Conservation (phyloP, 1,140 invertebrate genomes). For the Octopus sinensis region DNA sequence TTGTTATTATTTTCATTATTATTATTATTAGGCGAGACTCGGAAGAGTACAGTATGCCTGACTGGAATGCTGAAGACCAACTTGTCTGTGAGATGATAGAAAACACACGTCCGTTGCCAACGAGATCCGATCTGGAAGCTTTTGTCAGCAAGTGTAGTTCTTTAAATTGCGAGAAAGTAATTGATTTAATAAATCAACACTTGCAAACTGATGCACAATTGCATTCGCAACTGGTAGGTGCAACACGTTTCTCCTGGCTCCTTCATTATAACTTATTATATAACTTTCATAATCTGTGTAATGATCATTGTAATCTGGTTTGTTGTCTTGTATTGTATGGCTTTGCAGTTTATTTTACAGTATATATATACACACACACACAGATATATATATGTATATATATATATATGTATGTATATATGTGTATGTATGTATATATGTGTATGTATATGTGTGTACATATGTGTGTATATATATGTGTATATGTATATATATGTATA, state of each 20-base stretch:
- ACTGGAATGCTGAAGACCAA: conserved; percentile 24
- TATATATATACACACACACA: no score
- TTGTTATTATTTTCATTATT: no score
- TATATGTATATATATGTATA: no score
- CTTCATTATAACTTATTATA: background rate
- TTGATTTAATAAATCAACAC: conserved; percentile 29
- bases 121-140: conserved; percentile 18
- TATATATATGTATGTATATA: no score
- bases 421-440: no score
- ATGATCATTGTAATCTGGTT: no score
- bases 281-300: no score
- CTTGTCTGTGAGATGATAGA: conserved; percentile 23
- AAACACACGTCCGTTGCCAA: conserved; percentile 11
- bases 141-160: conserved; percentile 29
- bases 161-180: conserved; percentile 37
- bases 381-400: no score
- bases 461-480: no score
- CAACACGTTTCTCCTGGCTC: background rate
- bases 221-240: conserved; percentile 23
- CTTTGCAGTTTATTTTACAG: no score
- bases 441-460: no score
- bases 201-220: conserved; percentile 12
- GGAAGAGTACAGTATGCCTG: conserved; percentile 15
- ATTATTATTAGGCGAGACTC: conserved; percentile 12
- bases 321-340: no score